Base-by-base conservation (phyloP, 2,797 vertebrate genomes). In the Lutjanus campechanus region DNA sequence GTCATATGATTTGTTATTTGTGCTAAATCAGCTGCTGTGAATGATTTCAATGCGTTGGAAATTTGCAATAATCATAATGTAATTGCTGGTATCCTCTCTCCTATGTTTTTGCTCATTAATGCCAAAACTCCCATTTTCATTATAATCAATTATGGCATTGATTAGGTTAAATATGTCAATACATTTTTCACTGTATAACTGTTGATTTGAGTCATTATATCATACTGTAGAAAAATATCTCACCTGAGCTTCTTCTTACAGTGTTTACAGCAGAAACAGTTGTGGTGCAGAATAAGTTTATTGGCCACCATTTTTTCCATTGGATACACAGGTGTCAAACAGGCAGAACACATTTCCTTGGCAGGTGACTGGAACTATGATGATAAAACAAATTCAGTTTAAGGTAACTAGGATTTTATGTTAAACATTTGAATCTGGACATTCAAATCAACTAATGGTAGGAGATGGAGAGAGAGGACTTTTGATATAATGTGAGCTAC, bases 161-260 rank as follows among this genome's bases (percentile, higher is more conserved):
- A 79, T 79, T 43, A 5, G 7, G 15, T 3, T 76, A 17, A 62
- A 73, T 44, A 36, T 65, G 29, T 36, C 29, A 4, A 36, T 36
- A 4, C 29, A 36, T 0, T 41, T 40, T 19, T 36, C 1, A 1
- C 10, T 65, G n/a, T 59, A 20, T 7, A 22, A 55, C 0, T 9
- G 13, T 47, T 82, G 43, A 67, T 64, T 68, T 50, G 25, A 65
- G 12, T 55, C 0, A 64, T 60, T 49, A 13, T 20, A 60, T 65
- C 7, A 2, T 51, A 17, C 11, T 76, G 1, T 76, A 44, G 4
- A 63, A 60, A 54, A 51, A 77, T 15, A 62, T 88, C 96, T 97
- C 90, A 97, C 97, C 97, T 97, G 72, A 97, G 94, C 85, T 95
- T 96, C 92, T 92, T 97, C 73, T 93, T 43, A 1, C 97, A 98